Percentiles rank a stretch among this genome's conserved stretches.
Conservation (phyloP, 2,113 vertebrate genomes). For the Periophthalmus modestus region DNA sequence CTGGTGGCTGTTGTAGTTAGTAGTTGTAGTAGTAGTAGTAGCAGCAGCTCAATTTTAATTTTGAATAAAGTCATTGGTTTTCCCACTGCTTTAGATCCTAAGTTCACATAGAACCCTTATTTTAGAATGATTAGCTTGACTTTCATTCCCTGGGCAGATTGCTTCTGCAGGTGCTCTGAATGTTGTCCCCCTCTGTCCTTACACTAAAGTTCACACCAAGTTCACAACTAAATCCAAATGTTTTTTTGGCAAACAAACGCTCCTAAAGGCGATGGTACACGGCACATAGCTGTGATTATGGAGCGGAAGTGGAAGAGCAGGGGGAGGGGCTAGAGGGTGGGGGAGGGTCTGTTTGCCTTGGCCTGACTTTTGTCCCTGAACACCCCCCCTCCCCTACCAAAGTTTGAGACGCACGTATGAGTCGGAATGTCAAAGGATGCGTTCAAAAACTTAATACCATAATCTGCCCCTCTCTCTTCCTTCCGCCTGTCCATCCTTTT, state of each 20-base stretch:
- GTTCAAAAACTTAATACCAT: background rate
- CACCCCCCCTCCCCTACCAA: background rate
- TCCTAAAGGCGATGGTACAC: background rate
- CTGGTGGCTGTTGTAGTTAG: too few species aligned
- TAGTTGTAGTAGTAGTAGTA: too few species aligned
- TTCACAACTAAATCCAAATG: background rate
- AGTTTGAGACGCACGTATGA: background rate
- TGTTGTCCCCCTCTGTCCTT: background rate
- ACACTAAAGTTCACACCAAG: background rate
- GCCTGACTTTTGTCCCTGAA: background rate
- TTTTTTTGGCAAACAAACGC: background rate
- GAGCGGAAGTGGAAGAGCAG: background rate
- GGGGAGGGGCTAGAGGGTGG: background rate
- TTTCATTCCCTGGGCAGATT: too few species aligned
- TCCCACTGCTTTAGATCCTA: too few species aligned
- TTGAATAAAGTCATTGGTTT: too few species aligned
- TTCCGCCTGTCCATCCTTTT: background rate
- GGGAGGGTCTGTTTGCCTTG: slow-evolving; percentile 6
- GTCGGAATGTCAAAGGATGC: too few species aligned
- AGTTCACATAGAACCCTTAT: too few species aligned
- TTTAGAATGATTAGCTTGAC: too few species aligned
- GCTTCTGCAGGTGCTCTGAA: background rate
- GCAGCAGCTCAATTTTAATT: too few species aligned
- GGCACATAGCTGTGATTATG: background rate
- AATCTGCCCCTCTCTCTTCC: background rate